phyloP scores from a whole-genome alignment of 64 coral and sea anemone genomes.

The Hydrozoanthus tunicans region DNA sequence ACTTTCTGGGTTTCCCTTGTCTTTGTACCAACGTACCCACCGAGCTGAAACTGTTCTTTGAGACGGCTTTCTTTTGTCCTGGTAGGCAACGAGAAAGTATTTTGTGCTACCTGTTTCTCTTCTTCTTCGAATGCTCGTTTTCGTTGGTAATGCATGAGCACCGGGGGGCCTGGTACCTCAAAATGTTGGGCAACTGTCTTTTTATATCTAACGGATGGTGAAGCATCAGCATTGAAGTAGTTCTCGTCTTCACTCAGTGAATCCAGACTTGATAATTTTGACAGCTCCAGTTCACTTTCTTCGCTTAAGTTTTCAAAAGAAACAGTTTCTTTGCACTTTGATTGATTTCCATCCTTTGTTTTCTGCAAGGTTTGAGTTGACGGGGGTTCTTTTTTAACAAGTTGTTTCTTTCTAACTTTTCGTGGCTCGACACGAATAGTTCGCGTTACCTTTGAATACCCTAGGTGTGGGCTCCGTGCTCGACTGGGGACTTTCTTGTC shows the following conservation, averaged over 20 bases:
- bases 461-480: neutral
- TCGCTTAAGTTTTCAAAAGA: slow-evolving; percentile 55
- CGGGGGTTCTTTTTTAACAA: neutral
- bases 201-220: neutral
- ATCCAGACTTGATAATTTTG: slow-evolving; percentile 34
- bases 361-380: neutral
- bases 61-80: neutral
- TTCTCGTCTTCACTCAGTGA: slow-evolving; percentile 45
- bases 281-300: slow-evolving; percentile 46
- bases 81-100: neutral
- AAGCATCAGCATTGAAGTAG: neutral
- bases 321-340: neutral
- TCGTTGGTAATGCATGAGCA: slow-evolving; percentile 52
- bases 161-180: slow-evolving; percentile 50
- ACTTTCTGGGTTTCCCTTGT: neutral
- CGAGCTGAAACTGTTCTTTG: neutral
- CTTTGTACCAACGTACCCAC: neutral
- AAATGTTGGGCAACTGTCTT: slow-evolving; percentile 4
- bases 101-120: neutral
- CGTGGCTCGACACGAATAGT: neutral
- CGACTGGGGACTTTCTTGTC: neutral
- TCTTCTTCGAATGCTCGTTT: slow-evolving; percentile 39
- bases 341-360: neutral
- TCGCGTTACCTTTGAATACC: neutral
- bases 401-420: slow-evolving; percentile 17